Percentiles rank a stretch among this genome's conserved stretches.
phyloP scores from a whole-genome alignment of 2,797 vertebrate species.

The Sebastes matsubarae region DNA sequence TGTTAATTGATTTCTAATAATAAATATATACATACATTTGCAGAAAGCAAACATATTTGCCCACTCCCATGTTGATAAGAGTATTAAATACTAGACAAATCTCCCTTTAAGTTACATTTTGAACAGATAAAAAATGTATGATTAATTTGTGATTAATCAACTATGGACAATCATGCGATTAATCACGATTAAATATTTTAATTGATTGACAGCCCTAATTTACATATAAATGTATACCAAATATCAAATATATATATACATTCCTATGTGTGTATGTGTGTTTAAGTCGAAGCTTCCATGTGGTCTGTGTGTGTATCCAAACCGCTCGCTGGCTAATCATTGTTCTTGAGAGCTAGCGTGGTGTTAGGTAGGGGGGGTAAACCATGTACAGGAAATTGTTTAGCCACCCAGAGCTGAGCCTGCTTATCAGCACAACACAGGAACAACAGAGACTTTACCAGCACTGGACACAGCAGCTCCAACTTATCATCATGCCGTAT shows the following conservation, averaged over 20 bases:
- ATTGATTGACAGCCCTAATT: no score
- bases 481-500: conserved; percentile 74
- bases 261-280: background rate
- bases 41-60: no score
- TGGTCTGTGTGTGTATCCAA: conserved; percentile 38
- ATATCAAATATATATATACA: background rate
- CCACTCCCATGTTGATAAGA: no score
- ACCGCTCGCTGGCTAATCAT: conserved; percentile 62
- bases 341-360: conserved; percentile 51
- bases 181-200: no score
- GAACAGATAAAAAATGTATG: no score
- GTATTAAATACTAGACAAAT: no score
- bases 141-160: no score
- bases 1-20: no score
- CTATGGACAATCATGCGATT: no score
- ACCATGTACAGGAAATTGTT: conserved; percentile 69
- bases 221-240: background rate
- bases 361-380: conserved; percentile 44
- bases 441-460: conserved; percentile 64
- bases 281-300: background rate
- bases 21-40: no score
- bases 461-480: conserved; percentile 62
- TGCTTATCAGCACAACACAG: conserved; percentile 77
- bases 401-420: conserved; percentile 55
- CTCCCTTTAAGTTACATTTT: no score